phyloP scores from a whole-genome alignment of 2,888 invertebrate genomes.

The Steinernema scapterisci region DNA sequence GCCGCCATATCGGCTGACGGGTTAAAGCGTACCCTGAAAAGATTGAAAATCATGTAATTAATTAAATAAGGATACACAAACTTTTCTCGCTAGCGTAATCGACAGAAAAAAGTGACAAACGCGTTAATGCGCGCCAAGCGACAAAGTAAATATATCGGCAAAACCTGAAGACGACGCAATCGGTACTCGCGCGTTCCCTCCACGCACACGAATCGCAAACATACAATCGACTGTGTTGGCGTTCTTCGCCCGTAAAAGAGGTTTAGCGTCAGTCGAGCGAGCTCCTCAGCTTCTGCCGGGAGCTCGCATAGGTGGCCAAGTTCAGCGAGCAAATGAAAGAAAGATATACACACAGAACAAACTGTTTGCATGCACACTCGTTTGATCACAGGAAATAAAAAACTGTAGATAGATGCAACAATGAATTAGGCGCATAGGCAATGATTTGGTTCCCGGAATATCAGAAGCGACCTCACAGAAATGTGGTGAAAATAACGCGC shows the following conservation, averaged over 20 bases:
- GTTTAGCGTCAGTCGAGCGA: not conserved
- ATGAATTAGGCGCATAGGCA: no score
- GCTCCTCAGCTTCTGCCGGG: not conserved
- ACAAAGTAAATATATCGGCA: not conserved
- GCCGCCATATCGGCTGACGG: not conserved
- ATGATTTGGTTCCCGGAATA: no score
- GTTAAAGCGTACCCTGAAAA: not conserved
- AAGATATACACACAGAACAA: not conserved
- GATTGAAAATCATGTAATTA: no score
- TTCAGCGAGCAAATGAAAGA: not conserved
- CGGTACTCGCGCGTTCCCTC: not conserved
- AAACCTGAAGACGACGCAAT: not conserved
- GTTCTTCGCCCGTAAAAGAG: slow-evolving; percentile 28
- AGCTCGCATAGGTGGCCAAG: not conserved
- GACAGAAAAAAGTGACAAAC: not conserved
- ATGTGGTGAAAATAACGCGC: no score
- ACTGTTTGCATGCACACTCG: not conserved
- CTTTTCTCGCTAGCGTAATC: not conserved
- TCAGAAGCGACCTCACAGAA: no score
- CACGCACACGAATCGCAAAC: slow-evolving; percentile 30
- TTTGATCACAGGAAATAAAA: not conserved
- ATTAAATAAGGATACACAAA: no score
- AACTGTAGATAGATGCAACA: no score
- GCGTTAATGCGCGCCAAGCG: not conserved
- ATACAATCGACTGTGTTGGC: slow-evolving; percentile 15